These are phyloP conservation scores for Lordiphosa andalusiaca DNA, from an alignment of 2,888 invertebrate genomes.

Conservation along the genomic window DNA sequence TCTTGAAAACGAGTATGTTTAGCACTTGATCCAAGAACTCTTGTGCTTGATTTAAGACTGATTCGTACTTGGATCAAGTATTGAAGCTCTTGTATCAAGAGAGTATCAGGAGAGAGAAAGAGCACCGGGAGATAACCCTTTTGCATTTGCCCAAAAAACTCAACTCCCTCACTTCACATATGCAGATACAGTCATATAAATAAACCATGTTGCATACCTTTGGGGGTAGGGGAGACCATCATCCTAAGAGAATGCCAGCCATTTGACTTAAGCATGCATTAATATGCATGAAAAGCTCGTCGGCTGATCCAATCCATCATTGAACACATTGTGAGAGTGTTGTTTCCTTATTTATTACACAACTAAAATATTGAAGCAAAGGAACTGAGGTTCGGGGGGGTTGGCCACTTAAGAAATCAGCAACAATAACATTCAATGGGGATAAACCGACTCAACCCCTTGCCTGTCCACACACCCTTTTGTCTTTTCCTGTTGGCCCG, in stretches of 20 bases:
- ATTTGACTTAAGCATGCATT: slow-evolving; percentile 27
- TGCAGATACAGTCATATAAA: too few relatives aligned
- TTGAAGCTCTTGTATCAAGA: too few relatives aligned
- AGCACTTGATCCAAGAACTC: too few relatives aligned
- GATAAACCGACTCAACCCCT: slow-evolving; percentile 16
- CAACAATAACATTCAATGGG: slow-evolving; percentile 49
- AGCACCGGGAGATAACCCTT: too few relatives aligned
- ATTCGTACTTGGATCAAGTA: too few relatives aligned
- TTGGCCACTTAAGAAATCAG: slow-evolving; percentile 66
- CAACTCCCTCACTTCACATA: too few relatives aligned
- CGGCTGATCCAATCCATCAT: slow-evolving; percentile 49
- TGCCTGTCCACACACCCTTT: slow-evolving; percentile 21
- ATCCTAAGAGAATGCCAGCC: neutral
- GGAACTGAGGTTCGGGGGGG: slow-evolving; percentile 8
- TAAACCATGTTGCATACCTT: too few relatives aligned
- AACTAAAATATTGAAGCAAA: slow-evolving; percentile 38
- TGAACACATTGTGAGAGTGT: slow-evolving; percentile 36
- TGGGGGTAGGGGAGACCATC: too few relatives aligned
- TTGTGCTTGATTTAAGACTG: too few relatives aligned
- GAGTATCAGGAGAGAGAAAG: too few relatives aligned
- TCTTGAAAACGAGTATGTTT: too few relatives aligned
- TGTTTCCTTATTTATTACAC: slow-evolving; percentile 50
- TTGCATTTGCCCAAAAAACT: too few relatives aligned
- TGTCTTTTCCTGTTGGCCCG: slow-evolving; percentile 35
- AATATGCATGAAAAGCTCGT: slow-evolving; percentile 32